Base-by-base conservation (phyloP, 1,140 invertebrate species). In the Drosophila nigromelanica region DNA sequence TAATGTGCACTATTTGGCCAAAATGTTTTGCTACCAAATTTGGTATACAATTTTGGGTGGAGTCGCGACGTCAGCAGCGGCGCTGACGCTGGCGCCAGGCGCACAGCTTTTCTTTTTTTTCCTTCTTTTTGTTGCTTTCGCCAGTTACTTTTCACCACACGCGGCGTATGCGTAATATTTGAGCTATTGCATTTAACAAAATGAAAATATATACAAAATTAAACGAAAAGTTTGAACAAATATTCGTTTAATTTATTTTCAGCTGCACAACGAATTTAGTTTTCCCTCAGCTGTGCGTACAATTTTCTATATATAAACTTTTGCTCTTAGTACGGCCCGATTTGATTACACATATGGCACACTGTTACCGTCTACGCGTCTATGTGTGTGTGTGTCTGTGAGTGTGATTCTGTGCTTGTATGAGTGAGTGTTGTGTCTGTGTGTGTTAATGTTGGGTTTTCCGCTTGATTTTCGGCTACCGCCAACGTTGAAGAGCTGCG, bases 221-320 rank as follows among this genome's bases (percentile, higher is more conserved):
- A 30, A 30, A 50, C 2, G n/a, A 14, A 27, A 4, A 48, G 27
- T 12, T 24, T 47, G 21, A n/a, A 50, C 12, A 56, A 66, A 81
- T 75, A 58, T 81, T 78, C 64, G 55, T 72, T 51, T 52, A 63
- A 68, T 76, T 61, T 75, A 70, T 73, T 67, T 76, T 76, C 56
- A 67, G 69, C 58, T 76, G 43, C 56, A 61, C 40, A 58, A 59
- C 50, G 56, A 73, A 56, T 67, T 76, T 74, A 63, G 48, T 78
- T 78, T 86, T 87, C 51, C 74, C 76, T 83, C 80, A 86, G 83
- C 83, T 73, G 80, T 82, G 86, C 89, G 89, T 89, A 74, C 47
- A 89, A 78, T 91, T 91, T 90, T 91, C 89, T 91, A 91, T 91
- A 91, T 91, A 91, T 91, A 91, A 91, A 91, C 83, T 59, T 73